phyloP scores from a whole-genome alignment of 2,797 vertebrate species.

The Enteromius unitaeniatus region DNA sequence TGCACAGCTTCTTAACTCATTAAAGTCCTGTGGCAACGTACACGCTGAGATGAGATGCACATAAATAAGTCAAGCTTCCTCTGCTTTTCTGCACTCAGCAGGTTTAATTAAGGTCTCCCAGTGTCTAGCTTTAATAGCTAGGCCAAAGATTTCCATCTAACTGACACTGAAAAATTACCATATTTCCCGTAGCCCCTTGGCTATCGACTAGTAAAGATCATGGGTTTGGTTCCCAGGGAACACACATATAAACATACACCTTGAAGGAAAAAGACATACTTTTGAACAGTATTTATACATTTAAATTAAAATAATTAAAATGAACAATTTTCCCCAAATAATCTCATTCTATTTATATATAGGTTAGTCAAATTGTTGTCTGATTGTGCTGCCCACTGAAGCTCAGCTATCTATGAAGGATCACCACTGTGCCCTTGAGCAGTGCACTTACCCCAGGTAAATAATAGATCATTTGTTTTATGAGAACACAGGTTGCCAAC shows the following conservation, averaged over 20 bases:
- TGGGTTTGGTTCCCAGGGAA: background rate
- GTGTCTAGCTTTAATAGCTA: conserved; percentile 32
- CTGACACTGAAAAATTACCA: conserved; percentile 14
- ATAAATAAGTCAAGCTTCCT: conserved; percentile 53
- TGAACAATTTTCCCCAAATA: background rate
- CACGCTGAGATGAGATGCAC: conserved; percentile 43
- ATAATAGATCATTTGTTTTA: conserved; percentile 32
- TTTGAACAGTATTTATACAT: background rate
- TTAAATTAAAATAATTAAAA: background rate
- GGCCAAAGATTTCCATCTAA: conserved; percentile 23
- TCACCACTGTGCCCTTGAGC: conserved; percentile 14
- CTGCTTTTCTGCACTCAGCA: conserved; percentile 38
- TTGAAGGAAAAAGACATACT: background rate
- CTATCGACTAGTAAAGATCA: background rate
- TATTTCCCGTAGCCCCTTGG: conserved; percentile 5
- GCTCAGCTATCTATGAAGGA: background rate
- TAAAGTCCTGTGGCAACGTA: conserved; percentile 44
- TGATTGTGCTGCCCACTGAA: background rate
- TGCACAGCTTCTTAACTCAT: conserved; percentile 51
- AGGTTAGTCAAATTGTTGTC: background rate
- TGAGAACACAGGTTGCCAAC: background rate
- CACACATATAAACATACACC: background rate
- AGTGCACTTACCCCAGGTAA: conserved; percentile 10
- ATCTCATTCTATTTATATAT: background rate
- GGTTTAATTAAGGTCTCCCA: conserved; percentile 49